Conservation (phyloP, 1,140 invertebrate species). For the Caenorhabditis latens region DNA sequence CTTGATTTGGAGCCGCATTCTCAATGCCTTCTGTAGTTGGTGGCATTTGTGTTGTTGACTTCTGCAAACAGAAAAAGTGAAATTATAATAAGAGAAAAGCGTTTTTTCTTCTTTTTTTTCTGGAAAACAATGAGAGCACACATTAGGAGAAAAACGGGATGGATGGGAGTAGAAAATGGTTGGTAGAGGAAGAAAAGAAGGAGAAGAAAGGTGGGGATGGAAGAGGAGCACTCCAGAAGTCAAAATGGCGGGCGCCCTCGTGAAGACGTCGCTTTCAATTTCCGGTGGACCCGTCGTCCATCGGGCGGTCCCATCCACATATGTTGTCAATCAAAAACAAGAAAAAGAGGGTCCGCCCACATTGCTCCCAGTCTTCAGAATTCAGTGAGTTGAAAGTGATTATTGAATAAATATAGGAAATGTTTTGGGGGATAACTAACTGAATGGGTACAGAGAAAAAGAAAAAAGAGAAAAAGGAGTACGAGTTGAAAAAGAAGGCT, state of each 20-base stretch:
- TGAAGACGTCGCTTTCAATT: slow-evolving; percentile 52
- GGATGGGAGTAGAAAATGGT: not conserved
- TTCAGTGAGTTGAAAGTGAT: slow-evolving; percentile 22
- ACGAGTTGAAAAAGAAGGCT: not conserved
- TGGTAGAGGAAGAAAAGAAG: not conserved
- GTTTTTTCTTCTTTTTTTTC: not conserved
- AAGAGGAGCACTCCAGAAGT: slow-evolving; percentile 25
- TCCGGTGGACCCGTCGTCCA: not conserved
- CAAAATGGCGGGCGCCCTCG: not conserved
- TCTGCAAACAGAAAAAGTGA: slow-evolving; percentile 32
- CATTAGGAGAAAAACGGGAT: slow-evolving; percentile 49
- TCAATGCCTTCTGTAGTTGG: slow-evolving; percentile 50
- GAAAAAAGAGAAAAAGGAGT: not conserved
- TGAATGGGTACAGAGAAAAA: slow-evolving; percentile 31
- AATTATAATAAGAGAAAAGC: not conserved
- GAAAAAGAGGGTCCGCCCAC: not conserved
- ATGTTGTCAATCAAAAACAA: slow-evolving; percentile 46
- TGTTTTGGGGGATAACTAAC: not conserved
- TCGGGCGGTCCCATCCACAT: not conserved
- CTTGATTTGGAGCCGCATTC: slow-evolving; percentile 51
- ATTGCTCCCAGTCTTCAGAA: not conserved
- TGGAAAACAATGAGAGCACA: slow-evolving; percentile 38
- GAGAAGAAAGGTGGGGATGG: not conserved
- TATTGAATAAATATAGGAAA: not conserved
- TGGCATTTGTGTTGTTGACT: slow-evolving; percentile 51